Base-by-base conservation (phyloP, 2,888 invertebrate species). In the Euplexia lucipara region DNA sequence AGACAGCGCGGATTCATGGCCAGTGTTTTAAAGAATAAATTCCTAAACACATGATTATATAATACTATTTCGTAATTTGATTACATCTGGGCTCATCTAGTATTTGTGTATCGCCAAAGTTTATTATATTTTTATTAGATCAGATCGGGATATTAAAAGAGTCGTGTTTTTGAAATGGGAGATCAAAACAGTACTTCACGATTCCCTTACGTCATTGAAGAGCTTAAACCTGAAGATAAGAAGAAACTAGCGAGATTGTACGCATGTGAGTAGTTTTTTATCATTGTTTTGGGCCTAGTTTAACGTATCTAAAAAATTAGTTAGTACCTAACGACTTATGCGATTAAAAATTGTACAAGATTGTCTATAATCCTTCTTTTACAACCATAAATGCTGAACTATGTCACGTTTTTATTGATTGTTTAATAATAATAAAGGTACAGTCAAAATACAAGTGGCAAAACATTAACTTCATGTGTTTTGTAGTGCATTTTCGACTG, bases 161-260 rank as follows among this genome's bases (percentile, higher is more conserved):
- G 32, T 18, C 3, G 37, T 49, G 5, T 22, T 41, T 2, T 22
- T 18, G 8, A 44, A 53, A 76, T 76, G 68, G 45, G 7, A 12
- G 42, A 62, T 4, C 26, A 10, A 20, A 68, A 47, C 7, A 4
- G 34, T 16, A 16, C 12, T 42, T 12, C n/a, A 2, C 9, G 16
- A n/a, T 70, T 67, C n/a, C 78, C 78, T n/a, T 78, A 64, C 14
- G 95, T 3, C 95, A 53, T 67, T 47, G 52, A 51, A n/a, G 71
- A 81, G 30, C 44, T 81, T 3, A 44, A 65, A 22, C 42, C 71
- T n/a, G 79, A 74, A 58, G 76, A 74, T 3, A 68, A 51, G 20
- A 32, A 42, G n/a, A 53, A 62, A 51, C 22, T 79, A 9, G 51
- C 47, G 0, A 68, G 45, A 52, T 35, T 69, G 8, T 75, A 62